Conservation (phyloP, 1,140 invertebrate species). For the Drosophila ambigua region DNA sequence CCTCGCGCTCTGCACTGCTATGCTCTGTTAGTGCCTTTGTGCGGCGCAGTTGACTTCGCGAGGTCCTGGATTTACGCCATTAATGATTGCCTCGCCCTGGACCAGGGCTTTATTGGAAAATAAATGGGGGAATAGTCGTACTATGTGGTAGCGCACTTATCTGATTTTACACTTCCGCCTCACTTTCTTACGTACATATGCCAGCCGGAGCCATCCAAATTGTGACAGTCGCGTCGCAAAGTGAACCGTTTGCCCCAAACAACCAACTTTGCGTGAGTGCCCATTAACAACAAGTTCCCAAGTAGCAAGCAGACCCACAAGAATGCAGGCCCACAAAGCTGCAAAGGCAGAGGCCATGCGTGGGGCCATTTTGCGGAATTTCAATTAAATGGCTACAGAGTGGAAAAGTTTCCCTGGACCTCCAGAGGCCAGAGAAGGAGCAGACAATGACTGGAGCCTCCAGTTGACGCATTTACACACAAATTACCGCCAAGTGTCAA, state of each 20-base stretch:
- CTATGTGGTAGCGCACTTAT: slow-evolving; percentile 59
- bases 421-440: slow-evolving; percentile 38
- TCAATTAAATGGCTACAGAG: slow-evolving; percentile 40
- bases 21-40: slow-evolving; percentile 25
- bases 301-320: slow-evolving; percentile 24
- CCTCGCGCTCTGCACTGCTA: not conserved
- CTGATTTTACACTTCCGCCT: slow-evolving; percentile 72
- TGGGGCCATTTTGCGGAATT: slow-evolving; percentile 43
- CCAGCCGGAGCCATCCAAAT: slow-evolving; percentile 68
- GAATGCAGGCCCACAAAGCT: slow-evolving; percentile 8
- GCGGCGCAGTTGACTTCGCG: slow-evolving; percentile 5
- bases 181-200: slow-evolving; percentile 21
- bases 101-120: slow-evolving; percentile 74
- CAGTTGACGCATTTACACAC: slow-evolving; percentile 78
- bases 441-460: not conserved
- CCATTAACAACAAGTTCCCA: slow-evolving; percentile 7
- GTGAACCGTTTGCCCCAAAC: slow-evolving; percentile 63
- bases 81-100: slow-evolving; percentile 60
- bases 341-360: slow-evolving; percentile 37
- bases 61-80: slow-evolving; percentile 40
- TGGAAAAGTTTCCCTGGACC: slow-evolving; percentile 23
- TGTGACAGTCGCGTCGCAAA: slow-evolving; percentile 71
- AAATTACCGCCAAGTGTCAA: slow-evolving; percentile 81
- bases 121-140: slow-evolving; percentile 72
- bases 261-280: slow-evolving; percentile 27